Conservation (phyloP, 2,113 vertebrate genomes). For the Rhynchopsitta pachyrhyncha region DNA sequence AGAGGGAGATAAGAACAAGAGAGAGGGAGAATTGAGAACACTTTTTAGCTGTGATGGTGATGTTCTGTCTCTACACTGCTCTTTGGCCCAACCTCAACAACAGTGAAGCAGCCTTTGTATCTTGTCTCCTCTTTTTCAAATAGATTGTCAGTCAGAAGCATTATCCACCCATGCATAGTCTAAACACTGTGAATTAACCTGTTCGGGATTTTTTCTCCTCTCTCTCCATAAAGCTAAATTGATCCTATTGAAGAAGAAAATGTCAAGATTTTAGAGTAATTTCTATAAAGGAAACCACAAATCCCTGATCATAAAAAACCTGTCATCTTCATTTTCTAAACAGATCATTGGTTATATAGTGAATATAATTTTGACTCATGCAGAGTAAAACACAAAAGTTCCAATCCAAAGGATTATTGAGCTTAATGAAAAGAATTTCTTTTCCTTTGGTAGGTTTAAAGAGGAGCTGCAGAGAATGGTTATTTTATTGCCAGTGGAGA, state of each 20-base stretch:
- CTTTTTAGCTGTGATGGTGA: constrained; percentile 39
- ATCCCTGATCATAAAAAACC: neutral
- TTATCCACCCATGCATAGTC: neutral
- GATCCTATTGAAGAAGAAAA: neutral
- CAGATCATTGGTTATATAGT: neutral
- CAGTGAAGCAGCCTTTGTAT: constrained; percentile 1
- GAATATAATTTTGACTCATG: neutral
- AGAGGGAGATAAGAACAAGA: constrained; percentile 58
- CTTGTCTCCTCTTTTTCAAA: constrained; percentile 12
- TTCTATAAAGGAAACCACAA: neutral
- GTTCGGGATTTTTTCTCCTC: neutral
- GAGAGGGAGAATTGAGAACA: constrained; percentile 13
- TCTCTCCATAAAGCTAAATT: neutral
- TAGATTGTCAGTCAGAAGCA: neutral
- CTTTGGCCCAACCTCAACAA: neutral
- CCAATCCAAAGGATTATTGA: neutral
- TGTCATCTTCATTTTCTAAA: neutral
- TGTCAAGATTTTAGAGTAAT: neutral
- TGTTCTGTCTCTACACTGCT: constrained; percentile 18
- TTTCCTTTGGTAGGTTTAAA: neutral
- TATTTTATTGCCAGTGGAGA: neutral
- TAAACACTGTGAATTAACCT: neutral
- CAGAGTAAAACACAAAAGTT: neutral
- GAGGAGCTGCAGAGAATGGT: neutral
- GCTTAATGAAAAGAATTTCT: neutral